phyloP scores from a whole-genome alignment of 2,113 vertebrate genomes.

The Camelus bactrianus region DNA sequence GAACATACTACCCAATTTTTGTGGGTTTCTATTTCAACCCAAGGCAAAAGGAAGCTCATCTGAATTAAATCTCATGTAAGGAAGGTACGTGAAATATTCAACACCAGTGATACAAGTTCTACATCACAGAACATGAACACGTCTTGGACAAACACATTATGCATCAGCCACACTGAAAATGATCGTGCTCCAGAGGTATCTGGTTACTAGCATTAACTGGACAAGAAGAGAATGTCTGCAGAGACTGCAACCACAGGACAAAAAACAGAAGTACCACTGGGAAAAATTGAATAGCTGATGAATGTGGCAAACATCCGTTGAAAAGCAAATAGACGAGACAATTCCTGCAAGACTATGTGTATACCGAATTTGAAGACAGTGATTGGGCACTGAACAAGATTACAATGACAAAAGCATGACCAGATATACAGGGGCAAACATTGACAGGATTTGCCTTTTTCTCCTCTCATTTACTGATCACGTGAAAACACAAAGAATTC shows the following conservation, averaged over 20 bases:
- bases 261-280: neutral
- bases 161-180: neutral
- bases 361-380: no score
- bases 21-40: no score
- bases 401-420: no score
- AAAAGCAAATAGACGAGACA: neutral
- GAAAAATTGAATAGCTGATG: neutral
- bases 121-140: neutral
- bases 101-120: neutral
- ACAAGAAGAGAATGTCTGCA: neutral
- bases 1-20: no score
- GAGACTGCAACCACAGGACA: neutral
- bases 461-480: no score
- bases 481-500: no score
- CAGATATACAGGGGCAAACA: no score
- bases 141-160: neutral
- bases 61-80: no score
- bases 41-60: no score
- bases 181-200: neutral
- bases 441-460: no score
- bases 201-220: neutral
- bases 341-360: no score
- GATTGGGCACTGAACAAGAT: no score
- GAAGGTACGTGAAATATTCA: neutral
- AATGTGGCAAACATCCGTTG: neutral